Percentiles rank a stretch among this genome's conserved stretches.
These are phyloP conservation scores for Morone saxatilis DNA, from an alignment of 2,113 vertebrate species.

Conservation along the genomic window DNA sequence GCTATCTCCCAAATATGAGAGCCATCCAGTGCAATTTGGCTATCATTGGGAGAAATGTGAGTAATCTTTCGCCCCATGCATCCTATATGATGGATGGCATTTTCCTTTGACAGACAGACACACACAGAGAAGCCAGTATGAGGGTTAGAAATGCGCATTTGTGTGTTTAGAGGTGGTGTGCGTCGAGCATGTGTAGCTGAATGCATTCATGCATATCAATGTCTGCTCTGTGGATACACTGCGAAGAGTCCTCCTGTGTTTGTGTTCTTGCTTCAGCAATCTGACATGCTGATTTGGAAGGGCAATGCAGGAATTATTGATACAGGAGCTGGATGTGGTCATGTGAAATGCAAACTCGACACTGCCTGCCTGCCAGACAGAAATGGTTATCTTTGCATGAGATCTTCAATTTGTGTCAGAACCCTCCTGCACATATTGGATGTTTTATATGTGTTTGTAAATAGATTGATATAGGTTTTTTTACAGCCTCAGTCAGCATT, in stretches of 20 bases:
- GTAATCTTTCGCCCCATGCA: constrained; percentile 56
- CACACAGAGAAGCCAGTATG: constrained; percentile 20
- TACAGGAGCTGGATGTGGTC: constrained; percentile 40
- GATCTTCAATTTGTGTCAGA: constrained; percentile 19
- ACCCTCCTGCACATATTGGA: neutral
- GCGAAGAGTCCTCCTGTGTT: constrained; percentile 53
- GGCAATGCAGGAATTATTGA: constrained; percentile 59
- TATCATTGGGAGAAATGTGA: constrained; percentile 63
- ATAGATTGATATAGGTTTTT: neutral
- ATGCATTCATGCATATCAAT: constrained; percentile 59
- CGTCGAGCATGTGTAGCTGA: constrained; percentile 21
- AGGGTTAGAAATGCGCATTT: constrained; percentile 17
- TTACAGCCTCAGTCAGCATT: neutral
- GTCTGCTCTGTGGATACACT: constrained; percentile 43
- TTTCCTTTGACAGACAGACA: constrained; percentile 42
- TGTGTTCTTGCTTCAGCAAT: constrained; percentile 60
- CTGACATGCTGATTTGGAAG: constrained; percentile 63
- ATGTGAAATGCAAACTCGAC: constrained; percentile 34
- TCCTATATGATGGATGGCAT: constrained; percentile 64
- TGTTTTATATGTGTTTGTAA: neutral
- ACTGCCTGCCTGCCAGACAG: neutral
- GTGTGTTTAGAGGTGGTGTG: constrained; percentile 41
- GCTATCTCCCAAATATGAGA: constrained; percentile 63
- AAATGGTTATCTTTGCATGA: neutral
- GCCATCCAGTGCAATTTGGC: constrained; percentile 68